These are phyloP conservation scores for Drosophila littoralis DNA, from an alignment of 1,140 invertebrate genomes.

Conservation along the genomic window DNA sequence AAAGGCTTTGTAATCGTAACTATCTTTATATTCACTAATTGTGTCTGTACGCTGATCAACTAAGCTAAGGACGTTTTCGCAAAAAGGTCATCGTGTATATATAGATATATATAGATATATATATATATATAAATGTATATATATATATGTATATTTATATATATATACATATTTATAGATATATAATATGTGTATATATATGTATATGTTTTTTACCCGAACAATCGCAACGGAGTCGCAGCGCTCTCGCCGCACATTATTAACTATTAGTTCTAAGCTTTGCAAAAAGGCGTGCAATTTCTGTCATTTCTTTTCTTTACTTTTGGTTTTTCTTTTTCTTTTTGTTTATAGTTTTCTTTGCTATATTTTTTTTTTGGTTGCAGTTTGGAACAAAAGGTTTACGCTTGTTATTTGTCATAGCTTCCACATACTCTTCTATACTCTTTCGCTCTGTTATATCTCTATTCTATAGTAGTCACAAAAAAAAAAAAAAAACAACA, in stretches of 20 bases:
- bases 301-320: constrained; percentile 7
- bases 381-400: constrained; percentile 49
- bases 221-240: constrained; percentile 8
- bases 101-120: constrained; percentile 16
- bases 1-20: constrained; percentile 33
- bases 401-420: constrained; percentile 69
- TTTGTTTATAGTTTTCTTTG: neutral
- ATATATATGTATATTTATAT: constrained; percentile 17
- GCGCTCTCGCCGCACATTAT: constrained; percentile 40
- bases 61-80: constrained; percentile 78
- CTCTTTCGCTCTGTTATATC: constrained; percentile 33
- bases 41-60: constrained; percentile 43
- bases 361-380: constrained; percentile 12
- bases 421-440: constrained; percentile 31
- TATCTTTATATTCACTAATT: constrained; percentile 32
- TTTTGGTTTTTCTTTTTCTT: constrained; percentile 21
- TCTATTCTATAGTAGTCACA: constrained; percentile 54
- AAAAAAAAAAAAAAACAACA: constrained; percentile 59
- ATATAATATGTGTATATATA: constrained; percentile 13
- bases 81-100: constrained; percentile 67
- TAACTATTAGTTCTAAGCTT: constrained; percentile 77
- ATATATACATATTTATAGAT: constrained; percentile 6
- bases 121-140: constrained; percentile 17
- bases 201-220: constrained; percentile 24
- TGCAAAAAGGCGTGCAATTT: constrained; percentile 66